A percentile compares a stretch with the other conserved stretches of the same genome.
These are phyloP conservation scores for zebrafish (Danio rerio) DNA, from an alignment of 2,113 vertebrate species.

Conservation along the genomic window GRCz12tu NC_133197.1:17568501-17569000, in stretches of 20 bases:
- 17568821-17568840: background rate
- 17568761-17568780: background rate
- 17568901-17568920: background rate
- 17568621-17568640: conserved; percentile 26
- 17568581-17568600: conserved; percentile 13
- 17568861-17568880: conserved; percentile 7
- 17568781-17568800: background rate
- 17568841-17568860: background rate
- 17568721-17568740: background rate
- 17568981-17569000: background rate
- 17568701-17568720: conserved; percentile 5
- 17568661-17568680: conserved; percentile 40
- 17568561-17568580: conserved; percentile 18
- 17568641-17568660: conserved; percentile 21
- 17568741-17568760: background rate
- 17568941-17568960: background rate
- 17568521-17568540: background rate
- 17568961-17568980: background rate
- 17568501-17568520: no score
- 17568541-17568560: background rate
- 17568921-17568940: background rate
- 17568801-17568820: background rate
- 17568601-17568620: background rate
- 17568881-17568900: background rate
- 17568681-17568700: conserved; percentile 28